phyloP scores from a whole-genome alignment of 35 echinoderm and acorn worm genomes.

The Ptychodera flava region DNA sequence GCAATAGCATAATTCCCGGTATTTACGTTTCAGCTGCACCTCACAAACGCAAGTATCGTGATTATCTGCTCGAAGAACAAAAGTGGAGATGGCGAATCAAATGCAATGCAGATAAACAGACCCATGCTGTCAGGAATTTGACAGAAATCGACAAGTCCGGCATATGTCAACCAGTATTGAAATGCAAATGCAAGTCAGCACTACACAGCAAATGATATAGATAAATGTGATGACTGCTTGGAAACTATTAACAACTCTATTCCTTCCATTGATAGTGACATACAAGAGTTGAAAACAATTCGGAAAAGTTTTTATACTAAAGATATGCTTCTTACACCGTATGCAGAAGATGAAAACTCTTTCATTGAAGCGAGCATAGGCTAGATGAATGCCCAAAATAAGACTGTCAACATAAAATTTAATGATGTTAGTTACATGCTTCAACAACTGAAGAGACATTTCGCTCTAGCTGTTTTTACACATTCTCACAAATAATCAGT shows the following conservation, averaged over 20 bases:
- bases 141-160: neutral
- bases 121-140: neutral
- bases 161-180: neutral
- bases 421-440: too few species aligned
- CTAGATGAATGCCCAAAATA: too few species aligned
- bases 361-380: too few species aligned
- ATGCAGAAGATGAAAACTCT: too few species aligned
- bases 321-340: too few species aligned
- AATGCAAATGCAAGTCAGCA: neutral
- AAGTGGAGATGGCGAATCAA: neutral
- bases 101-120: neutral
- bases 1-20: neutral
- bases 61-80: neutral
- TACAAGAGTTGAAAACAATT: neutral
- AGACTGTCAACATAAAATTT: too few species aligned
- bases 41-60: neutral
- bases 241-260: neutral
- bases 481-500: too few species aligned
- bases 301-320: neutral
- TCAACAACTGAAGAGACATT: too few species aligned
- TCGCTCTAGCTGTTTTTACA: too few species aligned
- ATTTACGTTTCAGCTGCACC: neutral
- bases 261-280: neutral
- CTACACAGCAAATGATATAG: neutral
- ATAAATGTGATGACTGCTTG: neutral